These are phyloP conservation scores for Tarsius wallacei DNA, from an alignment of 2,797 vertebrate genomes.

Conservation along the genomic window DNA sequence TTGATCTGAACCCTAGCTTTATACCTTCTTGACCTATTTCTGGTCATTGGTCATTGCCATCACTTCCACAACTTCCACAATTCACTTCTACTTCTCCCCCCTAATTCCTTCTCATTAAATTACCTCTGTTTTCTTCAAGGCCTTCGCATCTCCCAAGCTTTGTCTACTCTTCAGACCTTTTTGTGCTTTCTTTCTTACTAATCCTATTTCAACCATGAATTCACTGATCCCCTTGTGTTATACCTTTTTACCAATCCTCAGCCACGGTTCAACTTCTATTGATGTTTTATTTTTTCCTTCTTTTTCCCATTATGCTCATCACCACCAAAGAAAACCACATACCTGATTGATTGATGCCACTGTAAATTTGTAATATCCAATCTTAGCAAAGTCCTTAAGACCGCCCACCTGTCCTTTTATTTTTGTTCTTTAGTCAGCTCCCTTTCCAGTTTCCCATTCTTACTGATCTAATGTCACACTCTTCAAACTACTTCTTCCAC, in stretches of 20 bases:
- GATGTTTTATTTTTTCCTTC: background rate
- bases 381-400: background rate
- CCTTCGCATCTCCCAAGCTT: background rate
- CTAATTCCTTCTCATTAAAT: background rate
- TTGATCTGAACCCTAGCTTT: background rate
- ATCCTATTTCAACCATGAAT: background rate
- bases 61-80: background rate
- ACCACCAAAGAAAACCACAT: background rate
- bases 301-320: background rate
- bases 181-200: background rate
- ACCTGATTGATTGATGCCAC: background rate
- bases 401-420: background rate
- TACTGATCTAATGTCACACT: background rate
- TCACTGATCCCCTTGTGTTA: background rate
- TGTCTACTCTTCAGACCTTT: background rate
- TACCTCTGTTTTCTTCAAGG: background rate
- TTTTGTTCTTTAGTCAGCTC: background rate
- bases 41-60: background rate
- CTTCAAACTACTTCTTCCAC: conserved; percentile 15
- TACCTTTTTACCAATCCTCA: background rate
- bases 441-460: background rate
- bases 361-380: conserved; percentile 17
- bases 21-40: background rate
- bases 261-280: background rate
- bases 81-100: background rate